These are phyloP conservation scores for Thamnophis sirtalis DNA, from an alignment of 2,113 vertebrate genomes.

Conservation along the genomic window DNA sequence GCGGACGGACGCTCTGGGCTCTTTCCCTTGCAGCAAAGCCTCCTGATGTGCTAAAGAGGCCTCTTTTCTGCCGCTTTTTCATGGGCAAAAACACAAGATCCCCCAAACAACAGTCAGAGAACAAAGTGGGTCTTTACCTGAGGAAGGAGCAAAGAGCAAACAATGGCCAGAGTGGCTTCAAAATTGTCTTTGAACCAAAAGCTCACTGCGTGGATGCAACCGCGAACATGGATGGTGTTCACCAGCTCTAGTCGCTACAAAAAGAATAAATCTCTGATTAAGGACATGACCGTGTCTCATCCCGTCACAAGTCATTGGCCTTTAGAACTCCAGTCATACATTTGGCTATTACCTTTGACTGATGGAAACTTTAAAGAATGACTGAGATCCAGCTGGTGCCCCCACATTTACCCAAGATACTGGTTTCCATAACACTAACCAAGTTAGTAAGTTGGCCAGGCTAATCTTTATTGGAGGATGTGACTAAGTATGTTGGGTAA, in stretches of 20 bases:
- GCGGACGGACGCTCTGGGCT: not conserved
- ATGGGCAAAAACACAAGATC: rapidly evolving
- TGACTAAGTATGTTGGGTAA: not conserved
- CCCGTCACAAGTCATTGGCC: not conserved
- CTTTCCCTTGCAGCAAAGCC: not conserved
- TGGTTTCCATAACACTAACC: not conserved
- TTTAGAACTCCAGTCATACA: not conserved
- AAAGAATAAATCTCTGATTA: not conserved
- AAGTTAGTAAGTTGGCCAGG: not conserved
- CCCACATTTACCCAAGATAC: not conserved
- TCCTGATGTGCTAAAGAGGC: not conserved
- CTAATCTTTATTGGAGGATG: not conserved
- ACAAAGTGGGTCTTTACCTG: slow-evolving; percentile 65
- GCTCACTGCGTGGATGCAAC: slow-evolving; percentile 86
- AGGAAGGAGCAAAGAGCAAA: slow-evolving; percentile 79
- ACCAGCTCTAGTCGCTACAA: slow-evolving; percentile 78
- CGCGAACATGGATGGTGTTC: slow-evolving; percentile 78
- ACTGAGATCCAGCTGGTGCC: not conserved
- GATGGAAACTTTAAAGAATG: not conserved
- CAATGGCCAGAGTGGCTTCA: slow-evolving; percentile 75
- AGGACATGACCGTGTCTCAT: not conserved
- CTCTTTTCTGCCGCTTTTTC: not conserved
- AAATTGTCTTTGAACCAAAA: slow-evolving; percentile 89
- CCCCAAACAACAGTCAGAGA: rapidly evolving
- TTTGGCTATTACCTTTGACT: not conserved